Conservation (phyloP, 2,797 vertebrate species). For the Rachycentron canadum region DNA sequence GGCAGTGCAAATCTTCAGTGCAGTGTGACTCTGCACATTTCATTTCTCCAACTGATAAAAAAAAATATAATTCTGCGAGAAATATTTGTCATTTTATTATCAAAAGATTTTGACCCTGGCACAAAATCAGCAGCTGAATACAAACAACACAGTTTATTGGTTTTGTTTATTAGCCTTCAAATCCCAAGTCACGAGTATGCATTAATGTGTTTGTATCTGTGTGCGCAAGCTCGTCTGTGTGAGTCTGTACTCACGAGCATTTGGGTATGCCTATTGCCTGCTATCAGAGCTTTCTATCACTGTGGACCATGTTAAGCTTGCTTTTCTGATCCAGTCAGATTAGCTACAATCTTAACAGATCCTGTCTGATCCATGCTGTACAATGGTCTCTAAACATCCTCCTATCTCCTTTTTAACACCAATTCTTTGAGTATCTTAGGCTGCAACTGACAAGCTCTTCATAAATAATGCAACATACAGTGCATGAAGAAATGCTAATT, state of each 20-base stretch:
- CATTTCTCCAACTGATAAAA: not conserved
- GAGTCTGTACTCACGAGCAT: slow-evolving; percentile 17
- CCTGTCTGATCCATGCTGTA: slow-evolving; percentile 61
- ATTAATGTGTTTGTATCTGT: slow-evolving; percentile 8
- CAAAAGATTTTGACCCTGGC: not conserved
- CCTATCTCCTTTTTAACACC: slow-evolving; percentile 55
- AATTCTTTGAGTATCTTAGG: slow-evolving; percentile 51
- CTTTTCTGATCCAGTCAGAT: slow-evolving; percentile 70
- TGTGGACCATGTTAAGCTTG: slow-evolving; percentile 31
- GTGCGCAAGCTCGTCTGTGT: slow-evolving; percentile 8
- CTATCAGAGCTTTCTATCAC: slow-evolving; percentile 33
- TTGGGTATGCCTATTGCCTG: slow-evolving; percentile 16
- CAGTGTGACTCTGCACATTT: not conserved
- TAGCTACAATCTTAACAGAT: slow-evolving; percentile 72
- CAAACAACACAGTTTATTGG: not conserved
- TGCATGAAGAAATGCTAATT: slow-evolving; percentile 31
- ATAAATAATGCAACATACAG: slow-evolving; percentile 57
- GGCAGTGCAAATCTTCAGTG: not conserved
- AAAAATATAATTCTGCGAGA: not conserved
- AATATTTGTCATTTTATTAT: slow-evolving; percentile 21
- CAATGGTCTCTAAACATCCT: slow-evolving; percentile 52
- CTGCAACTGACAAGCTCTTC: slow-evolving; percentile 30
- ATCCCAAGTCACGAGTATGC: not conserved
- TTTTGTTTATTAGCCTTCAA: slow-evolving; percentile 10
- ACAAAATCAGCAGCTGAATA: slow-evolving; percentile 10